Base-by-base conservation (phyloP, 1,140 invertebrate species). In the Latrodectus geometricus region DNA sequence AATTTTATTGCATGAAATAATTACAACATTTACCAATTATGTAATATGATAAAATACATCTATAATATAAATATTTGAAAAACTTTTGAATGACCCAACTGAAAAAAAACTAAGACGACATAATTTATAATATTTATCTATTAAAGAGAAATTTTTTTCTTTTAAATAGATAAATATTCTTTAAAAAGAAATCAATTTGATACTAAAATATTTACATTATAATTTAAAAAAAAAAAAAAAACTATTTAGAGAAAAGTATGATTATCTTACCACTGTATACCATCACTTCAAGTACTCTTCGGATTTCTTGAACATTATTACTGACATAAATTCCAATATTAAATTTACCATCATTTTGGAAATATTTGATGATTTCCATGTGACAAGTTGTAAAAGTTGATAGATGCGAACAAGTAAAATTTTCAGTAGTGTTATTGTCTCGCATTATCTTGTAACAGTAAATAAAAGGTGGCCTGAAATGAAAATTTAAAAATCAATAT, bases 211-310 rank as follows among this genome's bases (percentile, higher is more conserved):
- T n/a, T 69, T 11, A 23, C n/a, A 69, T 69, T 69, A n/a, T 20
- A 2, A 15, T 23, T 68, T 15, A 21, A 68, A n/a, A 68, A 11
- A 8, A 68, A 15, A 20, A 23, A 69, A 69, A n/a, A 35, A 35
- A 35, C 35, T 52, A 50, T 50, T 0, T 4, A 56, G 23, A 52
- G 21, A 23, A 80, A 12, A 52, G 3, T n/a, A 48, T 49, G 50
- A 73, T 54, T 48, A 23, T 12, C 85, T 87, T 52, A 87, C 85
- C 85, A 66, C 75, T 87, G 21, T 80, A 80, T 21, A 87, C 85
- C 54, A 79, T 80, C 20, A 87, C 73, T 73, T 80, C 70, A n/a
- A 80, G 49, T n/a, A 87, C 23, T 66, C 70, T 79, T n/a, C 49
- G 79, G 11, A 80, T 50, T 35, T 79, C 76, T 54, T 20, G 70